These are phyloP conservation scores for Epinephelus lanceolatus DNA, from an alignment of 2,113 vertebrate species.

Conservation along the genomic window DNA sequence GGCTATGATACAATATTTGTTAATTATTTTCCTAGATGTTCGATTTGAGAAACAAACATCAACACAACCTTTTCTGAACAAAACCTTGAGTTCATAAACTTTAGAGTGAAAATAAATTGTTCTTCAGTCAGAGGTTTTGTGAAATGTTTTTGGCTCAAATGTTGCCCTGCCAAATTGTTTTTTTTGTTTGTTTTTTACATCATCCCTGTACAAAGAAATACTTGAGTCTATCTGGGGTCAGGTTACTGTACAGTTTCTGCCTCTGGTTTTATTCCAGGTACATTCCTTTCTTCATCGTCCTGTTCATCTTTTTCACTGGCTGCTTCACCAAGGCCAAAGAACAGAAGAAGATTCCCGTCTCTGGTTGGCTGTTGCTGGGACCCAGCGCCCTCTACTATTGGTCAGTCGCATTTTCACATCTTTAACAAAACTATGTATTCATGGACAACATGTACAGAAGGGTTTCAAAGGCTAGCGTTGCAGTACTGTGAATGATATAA, in stretches of 20 bases:
- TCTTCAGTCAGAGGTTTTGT: not conserved
- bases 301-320: slow-evolving; percentile 94
- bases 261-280: slow-evolving; percentile 85
- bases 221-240: too few relatives aligned
- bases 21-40: not conserved
- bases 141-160: not conserved
- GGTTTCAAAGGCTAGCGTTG: not conserved
- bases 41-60: not conserved
- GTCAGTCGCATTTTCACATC: slow-evolving; percentile 79
- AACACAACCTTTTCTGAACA: not conserved
- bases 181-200: not conserved
- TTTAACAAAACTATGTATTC: not conserved
- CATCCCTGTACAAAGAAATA: not conserved
- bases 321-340: slow-evolving; percentile 88
- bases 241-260: not conserved
- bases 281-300: slow-evolving; percentile 94
- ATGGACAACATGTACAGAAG: not conserved
- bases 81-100: not conserved
- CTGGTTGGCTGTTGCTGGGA: slow-evolving; percentile 89
- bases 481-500: not conserved
- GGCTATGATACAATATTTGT: not conserved
- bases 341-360: slow-evolving; percentile 82
- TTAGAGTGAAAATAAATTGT: not conserved
- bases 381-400: slow-evolving; percentile 97
- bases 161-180: not conserved